phyloP scores from a whole-genome alignment of 2,888 invertebrate species.

The Drosophila nr. fundita region DNA sequence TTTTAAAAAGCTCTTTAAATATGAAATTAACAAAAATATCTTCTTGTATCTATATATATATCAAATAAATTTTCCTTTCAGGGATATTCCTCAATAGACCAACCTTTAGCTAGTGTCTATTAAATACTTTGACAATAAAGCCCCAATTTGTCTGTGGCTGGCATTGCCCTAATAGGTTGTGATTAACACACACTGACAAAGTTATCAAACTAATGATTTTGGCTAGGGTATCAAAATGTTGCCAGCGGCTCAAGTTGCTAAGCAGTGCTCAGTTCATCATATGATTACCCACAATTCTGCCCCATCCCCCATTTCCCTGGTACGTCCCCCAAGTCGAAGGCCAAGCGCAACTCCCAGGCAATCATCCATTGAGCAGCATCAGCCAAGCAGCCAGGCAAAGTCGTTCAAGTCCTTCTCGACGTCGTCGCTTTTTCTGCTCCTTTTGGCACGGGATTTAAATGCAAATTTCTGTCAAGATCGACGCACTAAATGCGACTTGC shows the following conservation, averaged over 20 bases:
- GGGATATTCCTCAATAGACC: not conserved
- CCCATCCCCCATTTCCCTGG: not conserved
- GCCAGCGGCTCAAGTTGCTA: conserved; percentile 47
- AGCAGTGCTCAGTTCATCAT: conserved; percentile 65
- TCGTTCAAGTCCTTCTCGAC: conserved; percentile 7
- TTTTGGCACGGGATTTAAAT: conserved; percentile 79
- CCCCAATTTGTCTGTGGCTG: not conserved
- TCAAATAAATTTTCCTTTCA: not conserved
- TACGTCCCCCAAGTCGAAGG: not conserved
- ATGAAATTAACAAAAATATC: not conserved
- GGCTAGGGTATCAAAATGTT: conserved; percentile 23
- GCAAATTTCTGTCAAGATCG: conserved; percentile 78
- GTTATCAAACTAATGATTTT: not conserved
- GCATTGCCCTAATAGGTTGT: not conserved
- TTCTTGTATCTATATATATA: too few species aligned
- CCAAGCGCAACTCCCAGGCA: conserved; percentile 32
- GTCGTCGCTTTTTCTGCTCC: conserved; percentile 70
- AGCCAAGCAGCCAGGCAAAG: conserved; percentile 21
- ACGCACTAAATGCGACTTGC: conserved; percentile 81
- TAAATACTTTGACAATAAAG: not conserved
- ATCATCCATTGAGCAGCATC: conserved; percentile 36
- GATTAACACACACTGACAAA: conserved; percentile 4
- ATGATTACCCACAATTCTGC: conserved; percentile 29
- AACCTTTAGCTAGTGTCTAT: not conserved
- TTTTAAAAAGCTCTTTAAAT: not conserved